These are phyloP conservation scores for Eurosta solidaginis DNA, from an alignment of 1,140 invertebrate genomes.

Conservation along the genomic window DNA sequence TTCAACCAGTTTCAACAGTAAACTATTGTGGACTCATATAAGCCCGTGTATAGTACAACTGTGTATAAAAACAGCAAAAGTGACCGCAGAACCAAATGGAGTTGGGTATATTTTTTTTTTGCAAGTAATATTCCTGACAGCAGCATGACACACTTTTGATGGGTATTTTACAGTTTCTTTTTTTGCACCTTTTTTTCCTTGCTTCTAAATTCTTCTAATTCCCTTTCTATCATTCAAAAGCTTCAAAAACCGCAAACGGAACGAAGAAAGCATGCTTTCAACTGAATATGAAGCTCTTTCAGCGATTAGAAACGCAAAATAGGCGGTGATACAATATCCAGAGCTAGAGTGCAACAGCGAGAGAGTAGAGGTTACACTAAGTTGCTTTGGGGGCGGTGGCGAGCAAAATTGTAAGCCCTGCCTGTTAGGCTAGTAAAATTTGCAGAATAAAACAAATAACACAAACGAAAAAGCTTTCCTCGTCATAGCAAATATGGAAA, in stretches of 20 bases:
- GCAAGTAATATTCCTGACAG: neutral
- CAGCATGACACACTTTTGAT: conserved; percentile 1
- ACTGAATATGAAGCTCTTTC: no score
- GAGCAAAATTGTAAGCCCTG: no score
- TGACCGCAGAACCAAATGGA: conserved; percentile 4
- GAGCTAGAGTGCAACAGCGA: no score
- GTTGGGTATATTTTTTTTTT: neutral
- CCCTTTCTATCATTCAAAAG: neutral
- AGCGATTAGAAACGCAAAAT: no score
- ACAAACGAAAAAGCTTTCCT: neutral
- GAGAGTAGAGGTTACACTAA: no score
- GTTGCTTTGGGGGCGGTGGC: no score
- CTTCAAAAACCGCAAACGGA: no score
- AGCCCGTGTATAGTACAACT: neutral
- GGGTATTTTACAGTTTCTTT: neutral
- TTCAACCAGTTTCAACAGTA: no score
- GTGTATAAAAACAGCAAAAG: neutral
- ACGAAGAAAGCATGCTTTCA: no score
- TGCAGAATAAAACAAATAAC: neutral
- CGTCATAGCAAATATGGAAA: conserved; percentile 7
- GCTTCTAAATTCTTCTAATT: neutral
- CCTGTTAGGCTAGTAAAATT: neutral
- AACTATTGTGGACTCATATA: neutral
- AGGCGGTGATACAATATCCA: no score
- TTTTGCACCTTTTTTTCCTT: neutral